Evolutionary conservation across 2,113 vertebrate genomes (phyloP), one percentile per base, ranked within the genome.

Genomic region (Rana temporaria): DNA sequence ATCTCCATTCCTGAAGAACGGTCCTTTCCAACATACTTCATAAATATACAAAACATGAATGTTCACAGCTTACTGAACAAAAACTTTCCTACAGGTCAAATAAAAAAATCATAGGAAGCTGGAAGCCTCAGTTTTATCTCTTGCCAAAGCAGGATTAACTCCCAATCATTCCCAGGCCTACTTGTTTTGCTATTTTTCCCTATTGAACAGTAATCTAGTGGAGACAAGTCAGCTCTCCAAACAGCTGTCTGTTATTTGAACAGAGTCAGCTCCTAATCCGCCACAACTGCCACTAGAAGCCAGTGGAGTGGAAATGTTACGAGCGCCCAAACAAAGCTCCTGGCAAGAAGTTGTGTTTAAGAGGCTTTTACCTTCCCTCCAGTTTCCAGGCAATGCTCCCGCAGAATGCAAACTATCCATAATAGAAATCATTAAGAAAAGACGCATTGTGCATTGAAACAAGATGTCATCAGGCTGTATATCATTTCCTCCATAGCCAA

Each of bases 171-270:
- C 90, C 89, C 91, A 91, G 89, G 87, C 87, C 84, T 85, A 63
- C 82, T 77, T 78, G 71, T 85, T 87, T 85, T 86, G 63, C 85
- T 18, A 57, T 87, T 86, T 89, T 79, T 83, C 84, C 86, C 86
- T 85, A 90, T 88, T 91, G 89, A 90, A 82, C 83, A 83, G 78
- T 87, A 88, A 89, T 82, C 86, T 88, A 88, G 83, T 86, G 86
- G 87, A 90, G 89, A 89, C 57, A 82, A 86, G 84, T 88, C 87
- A 88, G 87, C 86, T 85, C 85, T 90, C 88, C 88, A 86, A 89
- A 87, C 89, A 91, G 90, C 89, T 90, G 90, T 86, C 88, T 91
- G 88, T 85, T 90, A 89, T 90, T 88, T 89, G 85, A 90, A 90
- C 86, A 86, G 90, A 90, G 87, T 88, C 90, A 89, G 87, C 88